Percentiles rank a stretch among this genome's conserved stretches.
Evolutionary conservation across 2,113 vertebrate species (phyloP).

Genomic region (Brachionichthys hirsutus): DNA sequence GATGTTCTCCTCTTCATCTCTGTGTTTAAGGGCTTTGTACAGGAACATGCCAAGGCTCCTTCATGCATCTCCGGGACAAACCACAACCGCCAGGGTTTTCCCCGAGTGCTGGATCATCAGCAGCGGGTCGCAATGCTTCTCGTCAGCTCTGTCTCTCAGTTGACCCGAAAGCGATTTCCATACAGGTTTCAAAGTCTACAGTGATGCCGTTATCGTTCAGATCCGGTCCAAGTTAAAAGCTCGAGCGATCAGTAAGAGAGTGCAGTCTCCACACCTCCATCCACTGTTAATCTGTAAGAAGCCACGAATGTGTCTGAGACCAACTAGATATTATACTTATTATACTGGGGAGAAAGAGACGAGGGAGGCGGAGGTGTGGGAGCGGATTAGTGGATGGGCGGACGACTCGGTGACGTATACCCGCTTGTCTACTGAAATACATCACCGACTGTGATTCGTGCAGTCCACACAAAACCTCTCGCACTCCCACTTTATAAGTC

Average conservation of each 20-base stretch:
- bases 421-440: constrained; percentile 57
- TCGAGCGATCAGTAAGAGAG: constrained; percentile 58
- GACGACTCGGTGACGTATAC: constrained; percentile 71
- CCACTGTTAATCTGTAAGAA: constrained; percentile 73
- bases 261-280: constrained; percentile 51
- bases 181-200: constrained; percentile 57
- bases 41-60: constrained; percentile 75
- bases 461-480: constrained; percentile 39
- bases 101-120: constrained; percentile 35
- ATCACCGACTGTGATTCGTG: constrained; percentile 66
- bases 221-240: constrained; percentile 63
- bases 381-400: constrained; percentile 60
- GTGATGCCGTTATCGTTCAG: constrained; percentile 23
- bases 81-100: constrained; percentile 54
- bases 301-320: constrained; percentile 73
- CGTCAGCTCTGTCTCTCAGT: background rate
- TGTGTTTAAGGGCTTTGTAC: constrained; percentile 78
- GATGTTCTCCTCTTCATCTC: constrained; percentile 74
- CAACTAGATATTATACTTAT: constrained; percentile 67
- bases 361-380: constrained; percentile 53
- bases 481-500: no score
- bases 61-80: constrained; percentile 70
- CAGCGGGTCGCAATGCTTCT: constrained; percentile 18
- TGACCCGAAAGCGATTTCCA: constrained; percentile 21
- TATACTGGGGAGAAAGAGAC: constrained; percentile 46